Evolutionary conservation across 2,888 invertebrate species (phyloP), one percentile per base, ranked within the genome.

Genomic region (Chrysolina haemoptera): DNA sequence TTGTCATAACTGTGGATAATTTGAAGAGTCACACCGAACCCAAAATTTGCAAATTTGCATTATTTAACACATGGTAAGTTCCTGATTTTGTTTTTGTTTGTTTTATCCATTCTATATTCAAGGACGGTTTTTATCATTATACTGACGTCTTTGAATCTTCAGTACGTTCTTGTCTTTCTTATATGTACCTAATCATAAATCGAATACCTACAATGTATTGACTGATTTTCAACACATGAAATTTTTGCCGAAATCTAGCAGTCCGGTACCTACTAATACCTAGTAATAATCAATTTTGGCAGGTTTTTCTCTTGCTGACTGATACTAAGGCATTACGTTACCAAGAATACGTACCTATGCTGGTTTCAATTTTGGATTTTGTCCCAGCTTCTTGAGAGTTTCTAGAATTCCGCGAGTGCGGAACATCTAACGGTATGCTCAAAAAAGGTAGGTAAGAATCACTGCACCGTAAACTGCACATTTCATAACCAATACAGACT

Each of bases 41-140:
- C 53, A 53, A 53, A 66, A 66, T 66, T 66, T 20, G 48, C 50
- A 48, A 50, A 53, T 48, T 67, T 16, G 67, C 53, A 67, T 67
- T 67, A 40, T 67, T 53, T 35, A 67, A 67, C 67, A 67, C 67
- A 67, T 67, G 67, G 67, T 67, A 27, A 67, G 67, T 67, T 66
- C 35, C 40, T 67, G 18, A 50, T 59, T 59, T 59, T n/a, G 59
- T 59, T 14, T 10, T 40, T 53, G 14, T 53, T 40, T 67, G 41
- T 53, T 67, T 63, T 20, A 9, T 20, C 41, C 35, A 8, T 35
- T 43, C 6, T 16, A 11, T 5, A 14, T 48, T 50, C 22, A 22
- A 53, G 53, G 4, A 22, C 16, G 48, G 10, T n/a, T 65, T 46
- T 43, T 66, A 66, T 66, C 27, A 46, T 22, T 16, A n/a, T n/a